These are phyloP conservation scores for Ursus arctos DNA, from an alignment of 2,113 vertebrate species.

Conservation along the genomic window DNA sequence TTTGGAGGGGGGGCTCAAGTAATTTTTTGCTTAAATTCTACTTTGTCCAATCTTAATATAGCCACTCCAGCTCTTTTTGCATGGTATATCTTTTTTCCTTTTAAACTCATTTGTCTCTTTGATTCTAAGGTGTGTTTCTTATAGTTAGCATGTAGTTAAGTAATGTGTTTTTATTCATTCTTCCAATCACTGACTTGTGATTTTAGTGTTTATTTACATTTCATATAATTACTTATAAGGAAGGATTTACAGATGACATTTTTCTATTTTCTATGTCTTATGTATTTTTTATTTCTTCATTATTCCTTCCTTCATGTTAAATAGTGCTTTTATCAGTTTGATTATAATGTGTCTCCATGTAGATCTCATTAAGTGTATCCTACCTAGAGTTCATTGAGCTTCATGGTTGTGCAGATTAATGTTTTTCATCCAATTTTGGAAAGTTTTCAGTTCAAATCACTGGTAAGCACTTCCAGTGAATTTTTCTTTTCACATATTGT, in stretches of 20 bases:
- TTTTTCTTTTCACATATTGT: not conserved
- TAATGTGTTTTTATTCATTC: not conserved
- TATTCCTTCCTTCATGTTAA: not conserved
- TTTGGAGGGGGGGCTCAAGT: not conserved
- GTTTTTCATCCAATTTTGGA: constrained; percentile 15
- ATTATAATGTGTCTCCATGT: not conserved
- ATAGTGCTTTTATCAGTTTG: not conserved
- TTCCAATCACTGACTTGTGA: not conserved
- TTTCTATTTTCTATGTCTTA: not conserved
- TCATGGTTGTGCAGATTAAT: not conserved
- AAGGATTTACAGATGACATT: not conserved
- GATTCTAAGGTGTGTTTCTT: not conserved
- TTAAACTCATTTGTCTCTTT: constrained; percentile 8
- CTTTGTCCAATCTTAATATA: constrained; percentile 42
- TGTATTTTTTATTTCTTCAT: not conserved
- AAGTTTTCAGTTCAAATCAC: not conserved
- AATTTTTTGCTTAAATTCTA: not conserved
- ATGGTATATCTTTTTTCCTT: not conserved
- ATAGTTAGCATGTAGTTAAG: not conserved
- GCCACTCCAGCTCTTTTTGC: not conserved
- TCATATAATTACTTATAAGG: not conserved
- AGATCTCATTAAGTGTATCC: not conserved
- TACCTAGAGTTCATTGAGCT: not conserved
- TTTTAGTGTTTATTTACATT: not conserved
- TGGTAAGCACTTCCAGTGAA: not conserved